Percentiles rank a stretch among this genome's conserved stretches.
phyloP scores from a whole-genome alignment of 1,140 invertebrate species.

The Augochlora pura region DNA sequence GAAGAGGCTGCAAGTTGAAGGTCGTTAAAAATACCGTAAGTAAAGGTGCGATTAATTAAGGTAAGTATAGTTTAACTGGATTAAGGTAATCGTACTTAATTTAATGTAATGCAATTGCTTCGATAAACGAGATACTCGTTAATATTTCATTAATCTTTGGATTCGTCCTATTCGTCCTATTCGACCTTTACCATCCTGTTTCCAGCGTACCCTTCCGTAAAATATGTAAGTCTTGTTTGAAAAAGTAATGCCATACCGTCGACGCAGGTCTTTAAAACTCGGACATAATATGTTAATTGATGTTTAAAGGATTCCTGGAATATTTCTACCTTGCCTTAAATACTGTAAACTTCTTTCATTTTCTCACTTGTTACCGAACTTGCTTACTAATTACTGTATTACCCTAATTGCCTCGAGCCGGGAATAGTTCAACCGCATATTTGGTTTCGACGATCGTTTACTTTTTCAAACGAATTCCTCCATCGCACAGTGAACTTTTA shows the following conservation, averaged over 20 bases:
- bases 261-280: slow-evolving; percentile 24
- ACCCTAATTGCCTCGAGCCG: slow-evolving; percentile 4
- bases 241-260: slow-evolving; percentile 35
- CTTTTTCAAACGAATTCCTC: background rate
- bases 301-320: slow-evolving; percentile 33
- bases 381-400: slow-evolving; percentile 49
- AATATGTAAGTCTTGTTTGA: slow-evolving; percentile 27
- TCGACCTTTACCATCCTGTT: slow-evolving; percentile 4
- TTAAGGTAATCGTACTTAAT: slow-evolving; percentile 27
- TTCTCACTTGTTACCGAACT: slow-evolving; percentile 28
- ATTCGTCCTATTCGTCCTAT: slow-evolving; percentile 15
- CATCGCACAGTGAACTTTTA: no score
- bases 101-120: slow-evolving; percentile 30
- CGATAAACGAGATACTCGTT: background rate
- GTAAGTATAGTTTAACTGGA: slow-evolving; percentile 7
- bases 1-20: background rate
- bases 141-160: slow-evolving; percentile 36
- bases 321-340: slow-evolving; percentile 23
- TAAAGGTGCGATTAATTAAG: slow-evolving; percentile 25
- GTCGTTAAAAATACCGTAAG: background rate
- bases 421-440: background rate
- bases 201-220: background rate
- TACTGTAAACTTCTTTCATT: slow-evolving; percentile 49
- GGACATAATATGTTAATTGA: slow-evolving; percentile 56
- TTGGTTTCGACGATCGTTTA: slow-evolving; percentile 1